Evolutionary conservation across 1,140 invertebrate species (phyloP).

Genomic region (Drosophila pseudoananassae): DNA sequence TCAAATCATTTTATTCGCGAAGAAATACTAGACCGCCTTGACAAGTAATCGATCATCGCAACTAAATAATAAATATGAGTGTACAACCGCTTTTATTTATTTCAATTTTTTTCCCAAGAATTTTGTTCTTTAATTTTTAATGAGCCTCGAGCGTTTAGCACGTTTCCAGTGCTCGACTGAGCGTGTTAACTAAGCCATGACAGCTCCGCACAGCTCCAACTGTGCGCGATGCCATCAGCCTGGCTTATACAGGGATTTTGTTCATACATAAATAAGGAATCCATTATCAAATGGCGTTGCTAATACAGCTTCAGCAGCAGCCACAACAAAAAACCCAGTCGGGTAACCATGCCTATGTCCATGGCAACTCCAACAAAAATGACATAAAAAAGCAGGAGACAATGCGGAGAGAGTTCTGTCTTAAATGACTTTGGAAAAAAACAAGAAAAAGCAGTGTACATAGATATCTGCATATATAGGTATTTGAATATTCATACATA

Average conservation of each 20-base stretch:
- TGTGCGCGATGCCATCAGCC: conserved; percentile 23
- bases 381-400: conserved; percentile 27
- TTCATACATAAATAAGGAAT: conserved; percentile 71
- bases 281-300: conserved; percentile 75
- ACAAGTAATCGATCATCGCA: conserved; percentile 1
- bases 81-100: conserved; percentile 9
- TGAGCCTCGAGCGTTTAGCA: conserved; percentile 69
- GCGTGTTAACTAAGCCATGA: conserved; percentile 59
- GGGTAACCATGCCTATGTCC: conserved; percentile 50
- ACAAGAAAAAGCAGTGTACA: conserved; percentile 13
- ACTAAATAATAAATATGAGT: background rate
- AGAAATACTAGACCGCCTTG: background rate
- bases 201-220: conserved; percentile 7
- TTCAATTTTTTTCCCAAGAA: conserved; percentile 43
- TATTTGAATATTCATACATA: conserved; percentile 38
- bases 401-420: conserved; percentile 43
- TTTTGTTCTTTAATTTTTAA: conserved; percentile 67
- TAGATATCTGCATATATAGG: conserved; percentile 2
- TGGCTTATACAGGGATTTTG: conserved; percentile 34
- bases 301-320: conserved; percentile 41
- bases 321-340: conserved; percentile 17
- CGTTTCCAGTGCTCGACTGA: conserved; percentile 66
- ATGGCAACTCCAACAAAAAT: conserved; percentile 35
- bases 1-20: background rate
- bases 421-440: conserved; percentile 54